Base-by-base conservation (phyloP, 2,113 vertebrate species). In the Coracopsis vasa region DNA sequence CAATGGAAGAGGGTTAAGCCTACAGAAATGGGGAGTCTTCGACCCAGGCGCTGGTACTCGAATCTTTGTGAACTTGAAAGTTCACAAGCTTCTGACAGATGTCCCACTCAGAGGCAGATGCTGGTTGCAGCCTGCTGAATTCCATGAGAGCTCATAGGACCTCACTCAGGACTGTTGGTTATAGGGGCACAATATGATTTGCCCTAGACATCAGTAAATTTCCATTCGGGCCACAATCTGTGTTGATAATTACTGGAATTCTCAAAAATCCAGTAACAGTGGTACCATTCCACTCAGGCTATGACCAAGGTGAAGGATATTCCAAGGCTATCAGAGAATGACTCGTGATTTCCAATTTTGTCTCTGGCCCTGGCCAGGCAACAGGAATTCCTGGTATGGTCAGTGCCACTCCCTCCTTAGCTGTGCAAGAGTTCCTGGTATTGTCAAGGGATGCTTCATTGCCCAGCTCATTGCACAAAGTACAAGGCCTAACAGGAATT, bases 51-150 rank as follows among this genome's bases (percentile, higher is more conserved):
- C 19, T 61, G 28, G 12, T 53, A 33, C 51, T 67, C 27, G n/a
- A 16, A 61, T 4, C 51, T 7, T 8, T 39, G 61, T 51, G 39
- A n/a, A n/a, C n/a, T 7, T 39, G 28, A 41, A 10, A 53, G 28
- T 21, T 47, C 53, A 6, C 0, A 9, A 45, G 12, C 8, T 75
- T 75, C 39, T 82, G 70, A n/a, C 7, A 67, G 28, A 20, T 13
- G 10, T 53, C 28, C 39, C 33, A 11, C 16, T 29, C 24, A 25
- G 19, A 61, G 23, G 28, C 10, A 69, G 23, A 45, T 10, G 14
- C 24, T 45, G 39, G 16, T 41, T 47, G 44, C 28, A 53, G 15
- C 28, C 29, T 0, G 0, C 28, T 69, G n/a, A 29, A n/a, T 11
- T n/a, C 19, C 24, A 17, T 39, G 11, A 47, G 53, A 69, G 13